A percentile compares a stretch with the other conserved stretches of the same genome.
Evolutionary conservation across 2,797 vertebrate genomes (phyloP).

Genomic region (Eulemur rubriventer): DNA sequence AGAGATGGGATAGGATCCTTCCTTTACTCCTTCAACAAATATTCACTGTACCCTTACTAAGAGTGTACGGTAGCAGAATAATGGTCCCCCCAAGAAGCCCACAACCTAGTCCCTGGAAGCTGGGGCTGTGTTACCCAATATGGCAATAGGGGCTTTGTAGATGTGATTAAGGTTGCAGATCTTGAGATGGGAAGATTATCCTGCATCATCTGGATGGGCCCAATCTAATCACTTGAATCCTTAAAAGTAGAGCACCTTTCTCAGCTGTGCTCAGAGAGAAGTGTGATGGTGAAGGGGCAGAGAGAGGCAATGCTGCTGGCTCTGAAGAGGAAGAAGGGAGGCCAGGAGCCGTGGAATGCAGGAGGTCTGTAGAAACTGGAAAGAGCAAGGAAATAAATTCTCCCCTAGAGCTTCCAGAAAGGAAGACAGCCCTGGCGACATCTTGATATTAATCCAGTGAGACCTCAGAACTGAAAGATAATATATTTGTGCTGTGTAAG

Average conservation of each 20-base stretch:
- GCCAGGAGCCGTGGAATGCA: not conserved
- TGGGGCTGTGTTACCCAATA: not conserved
- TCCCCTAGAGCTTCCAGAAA: not conserved
- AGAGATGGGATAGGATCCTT: not conserved
- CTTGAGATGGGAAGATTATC: not conserved
- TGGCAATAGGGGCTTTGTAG: not conserved
- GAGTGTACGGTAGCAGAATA: not conserved
- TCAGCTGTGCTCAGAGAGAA: not conserved
- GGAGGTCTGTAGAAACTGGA: not conserved
- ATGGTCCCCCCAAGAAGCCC: not conserved
- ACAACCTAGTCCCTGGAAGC: not conserved
- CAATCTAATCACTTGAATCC: not conserved
- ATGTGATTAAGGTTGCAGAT: not conserved
- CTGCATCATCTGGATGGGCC: not conserved
- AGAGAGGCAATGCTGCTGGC: not conserved
- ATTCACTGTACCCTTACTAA: not conserved
- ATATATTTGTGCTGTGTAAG: not conserved
- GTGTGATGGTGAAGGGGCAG: not conserved
- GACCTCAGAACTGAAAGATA: not conserved
- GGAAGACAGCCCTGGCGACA: not conserved
- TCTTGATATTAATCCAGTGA: not conserved
- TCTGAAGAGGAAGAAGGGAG: not conserved
- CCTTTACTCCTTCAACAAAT: conserved; percentile 11
- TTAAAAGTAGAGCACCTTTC: not conserved
- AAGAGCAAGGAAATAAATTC: not conserved